phyloP scores from a whole-genome alignment of 1,140 invertebrate species.

The Zaprionus nigranus region DNA sequence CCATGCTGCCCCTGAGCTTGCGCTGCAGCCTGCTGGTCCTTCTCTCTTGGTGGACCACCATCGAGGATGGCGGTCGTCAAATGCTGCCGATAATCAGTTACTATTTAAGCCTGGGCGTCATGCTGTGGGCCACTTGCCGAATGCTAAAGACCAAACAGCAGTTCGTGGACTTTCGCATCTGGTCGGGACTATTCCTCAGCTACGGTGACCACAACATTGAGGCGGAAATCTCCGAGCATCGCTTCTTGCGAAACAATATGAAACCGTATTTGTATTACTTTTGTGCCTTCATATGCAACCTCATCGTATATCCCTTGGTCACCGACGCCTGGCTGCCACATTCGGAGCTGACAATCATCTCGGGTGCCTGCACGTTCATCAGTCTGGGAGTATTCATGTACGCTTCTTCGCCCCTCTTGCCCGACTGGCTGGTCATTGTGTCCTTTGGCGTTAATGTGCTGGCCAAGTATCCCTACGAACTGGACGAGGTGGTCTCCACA shows the following conservation, averaged over 20 bases:
- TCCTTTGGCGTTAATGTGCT: slow-evolving; percentile 92
- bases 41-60: slow-evolving; percentile 88
- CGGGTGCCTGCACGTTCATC: slow-evolving; percentile 89
- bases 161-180: slow-evolving; percentile 90
- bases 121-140: slow-evolving; percentile 92
- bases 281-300: slow-evolving; percentile 89
- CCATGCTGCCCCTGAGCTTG: slow-evolving; percentile 86
- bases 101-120: slow-evolving; percentile 89
- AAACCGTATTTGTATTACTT: slow-evolving; percentile 93
- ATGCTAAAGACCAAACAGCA: slow-evolving; percentile 91
- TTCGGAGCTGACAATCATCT: slow-evolving; percentile 92
- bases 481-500: slow-evolving; percentile 91
- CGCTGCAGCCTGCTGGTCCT: slow-evolving; percentile 87
- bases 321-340: slow-evolving; percentile 91
- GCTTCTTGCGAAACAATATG: slow-evolving; percentile 92
- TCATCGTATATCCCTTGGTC: slow-evolving; percentile 91
- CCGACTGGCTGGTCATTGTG: slow-evolving; percentile 89
- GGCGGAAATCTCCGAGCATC: slow-evolving; percentile 91
- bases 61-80: slow-evolving; percentile 34
- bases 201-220: slow-evolving; percentile 89
- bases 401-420: slow-evolving; percentile 85
- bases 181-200: slow-evolving; percentile 91
- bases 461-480: slow-evolving; percentile 93
- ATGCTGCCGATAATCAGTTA: slow-evolving; percentile 61
- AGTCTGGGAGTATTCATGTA: slow-evolving; percentile 90